Percentiles rank a stretch among this genome's conserved stretches.
Conservation (phyloP, 2,113 vertebrate genomes). For the Gallinago paraguaiae region DNA sequence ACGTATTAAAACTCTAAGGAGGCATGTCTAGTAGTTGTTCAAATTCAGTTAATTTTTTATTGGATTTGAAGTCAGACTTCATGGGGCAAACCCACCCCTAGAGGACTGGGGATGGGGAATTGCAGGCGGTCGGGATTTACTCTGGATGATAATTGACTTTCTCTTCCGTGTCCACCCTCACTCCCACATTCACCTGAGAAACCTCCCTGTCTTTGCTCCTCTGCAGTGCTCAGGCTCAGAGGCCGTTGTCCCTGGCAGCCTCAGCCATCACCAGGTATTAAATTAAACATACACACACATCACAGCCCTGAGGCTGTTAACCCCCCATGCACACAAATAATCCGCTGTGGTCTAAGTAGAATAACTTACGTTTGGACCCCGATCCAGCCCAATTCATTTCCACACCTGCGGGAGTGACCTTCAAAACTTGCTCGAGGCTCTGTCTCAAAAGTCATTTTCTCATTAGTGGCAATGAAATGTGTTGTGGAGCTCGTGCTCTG, state of each 20-base stretch:
- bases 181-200: not conserved
- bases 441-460: constrained; percentile 3
- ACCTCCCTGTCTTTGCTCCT: not conserved
- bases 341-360: not conserved
- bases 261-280: not conserved
- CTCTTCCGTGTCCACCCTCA: not conserved
- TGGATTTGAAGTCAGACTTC: constrained; percentile 17
- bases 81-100: not conserved
- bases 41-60: constrained; percentile 22
- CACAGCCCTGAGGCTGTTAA: not conserved
- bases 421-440: constrained; percentile 29
- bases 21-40: not conserved
- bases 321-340: not conserved
- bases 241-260: not conserved
- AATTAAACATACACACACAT: not conserved
- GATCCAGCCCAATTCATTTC: not conserved
- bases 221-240: not conserved
- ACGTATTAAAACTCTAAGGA: not conserved
- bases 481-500: not conserved
- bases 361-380: not conserved
- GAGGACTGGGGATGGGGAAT: not conserved
- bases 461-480: not conserved
- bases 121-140: not conserved
- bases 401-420: constrained; percentile 39
- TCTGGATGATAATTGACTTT: not conserved